Base-by-base conservation (phyloP, 2,888 invertebrate species). In the Azorinus chamasolen region DNA sequence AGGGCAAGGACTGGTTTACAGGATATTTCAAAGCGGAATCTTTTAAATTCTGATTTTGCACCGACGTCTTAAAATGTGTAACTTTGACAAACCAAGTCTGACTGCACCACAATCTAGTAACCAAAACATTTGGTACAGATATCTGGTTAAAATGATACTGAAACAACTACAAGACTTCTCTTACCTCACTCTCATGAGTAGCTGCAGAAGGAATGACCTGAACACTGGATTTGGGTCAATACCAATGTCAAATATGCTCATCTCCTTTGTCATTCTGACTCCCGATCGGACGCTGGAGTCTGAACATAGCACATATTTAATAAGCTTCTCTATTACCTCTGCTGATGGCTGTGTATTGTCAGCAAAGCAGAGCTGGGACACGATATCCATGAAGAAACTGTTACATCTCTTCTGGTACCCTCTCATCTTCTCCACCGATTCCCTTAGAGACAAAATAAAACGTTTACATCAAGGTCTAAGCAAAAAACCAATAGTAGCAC, bases 201-300 rank as follows among this genome's bases (percentile, higher is more conserved):
- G 83, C 61, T 90, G 87, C 6, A 90, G 79, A 25, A 89, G 70
- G 57, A 89, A 88, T 5, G 89, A 89, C 37, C 90, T 68, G 6
- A 90, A 83, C 1, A 90, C 89, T n/a, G 89, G 90, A 12, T 83
- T 89, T 1, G 88, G 88, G 66, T 89, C 90, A 65, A 89, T 74
- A 12, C 78, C 71, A 59, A 85, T 88, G 46, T 85, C 81, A 57
- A 87, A 85, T 57, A 90, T 79, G 10, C 83, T 83, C 87, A 90
- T 71, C 27, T 83, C 73, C 62, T 85, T 85, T 12, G 88, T 88
- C 8, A 72, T 25, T n/a, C 45, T 48, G 16, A 59, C 46, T 39
- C 12, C 22, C 20, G 51, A 41, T 45, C 55, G 25, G n/a, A 18
- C 0, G 20, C 46, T 20, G 22, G 45, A 20, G 8, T 73, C 39